A percentile compares a stretch with the other conserved stretches of the same genome.
Evolutionary conservation across 1,140 invertebrate species (phyloP).

Genomic region (Drosophila arawakana): DNA sequence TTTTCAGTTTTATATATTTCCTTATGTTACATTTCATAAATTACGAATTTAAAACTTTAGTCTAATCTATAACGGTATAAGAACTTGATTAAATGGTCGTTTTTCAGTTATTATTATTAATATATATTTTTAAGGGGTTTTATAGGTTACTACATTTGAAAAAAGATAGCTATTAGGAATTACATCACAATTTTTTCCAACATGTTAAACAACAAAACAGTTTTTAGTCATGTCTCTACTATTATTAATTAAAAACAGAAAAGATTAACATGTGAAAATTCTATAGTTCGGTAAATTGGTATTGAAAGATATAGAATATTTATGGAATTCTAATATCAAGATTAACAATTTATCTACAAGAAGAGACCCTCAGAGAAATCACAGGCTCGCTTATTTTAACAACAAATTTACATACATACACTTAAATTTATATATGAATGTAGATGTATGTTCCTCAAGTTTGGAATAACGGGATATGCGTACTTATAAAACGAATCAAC

Average conservation of each 20-base stretch:
- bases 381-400: conserved; percentile 38
- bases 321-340: neutral
- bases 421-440: neutral
- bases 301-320: neutral
- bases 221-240: neutral
- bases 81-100: conserved; percentile 15
- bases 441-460: conserved; percentile 26
- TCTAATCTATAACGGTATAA: conserved; percentile 3
- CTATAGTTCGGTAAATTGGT: neutral
- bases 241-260: neutral
- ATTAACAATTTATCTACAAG: conserved; percentile 18
- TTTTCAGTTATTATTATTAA: neutral
- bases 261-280: neutral
- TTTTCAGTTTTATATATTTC: neutral
- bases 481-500: conserved; percentile 20
- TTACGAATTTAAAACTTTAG: neutral
- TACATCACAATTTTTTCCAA: conserved; percentile 34
- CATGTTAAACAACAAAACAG: neutral
- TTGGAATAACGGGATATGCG: conserved; percentile 16
- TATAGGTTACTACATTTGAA: conserved; percentile 1
- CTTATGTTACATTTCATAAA: neutral
- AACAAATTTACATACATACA: conserved; percentile 22
- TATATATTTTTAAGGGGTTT: neutral
- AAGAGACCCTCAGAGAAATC: conserved; percentile 36
- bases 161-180: conserved; percentile 13